Evolutionary conservation across 2,797 vertebrate species (phyloP).

Genomic region (Xiphorhynchus erythropygius): DNA sequence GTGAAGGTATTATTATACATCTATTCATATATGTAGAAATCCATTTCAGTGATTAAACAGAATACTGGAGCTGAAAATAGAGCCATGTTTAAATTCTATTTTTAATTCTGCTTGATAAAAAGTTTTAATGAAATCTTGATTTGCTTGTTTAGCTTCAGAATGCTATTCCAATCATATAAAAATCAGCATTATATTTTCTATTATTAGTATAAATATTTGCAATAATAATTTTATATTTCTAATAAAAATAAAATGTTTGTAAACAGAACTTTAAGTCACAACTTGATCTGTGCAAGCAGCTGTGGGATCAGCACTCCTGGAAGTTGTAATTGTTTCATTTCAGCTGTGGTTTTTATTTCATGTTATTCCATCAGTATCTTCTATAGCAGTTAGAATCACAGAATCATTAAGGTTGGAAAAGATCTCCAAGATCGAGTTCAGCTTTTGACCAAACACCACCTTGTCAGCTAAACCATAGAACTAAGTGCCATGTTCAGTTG

Average conservation of each 20-base stretch:
- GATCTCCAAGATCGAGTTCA: neutral
- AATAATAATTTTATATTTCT: neutral
- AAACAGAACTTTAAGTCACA: neutral
- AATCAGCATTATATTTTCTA: neutral
- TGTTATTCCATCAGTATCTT: neutral
- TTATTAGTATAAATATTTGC: neutral
- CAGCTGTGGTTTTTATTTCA: neutral
- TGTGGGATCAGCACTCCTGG: neutral
- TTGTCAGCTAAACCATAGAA: neutral
- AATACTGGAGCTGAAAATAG: neutral
- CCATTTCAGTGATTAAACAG: neutral
- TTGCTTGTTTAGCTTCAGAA: neutral
- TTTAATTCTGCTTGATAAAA: neutral
- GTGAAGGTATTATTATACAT: neutral
- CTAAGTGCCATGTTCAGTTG: rapidly evolving
- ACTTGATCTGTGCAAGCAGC: neutral
- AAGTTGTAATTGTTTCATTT: neutral
- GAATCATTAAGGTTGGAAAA: neutral
- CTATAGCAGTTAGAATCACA: neutral
- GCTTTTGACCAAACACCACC: neutral
- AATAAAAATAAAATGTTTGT: neutral
- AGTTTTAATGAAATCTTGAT: neutral
- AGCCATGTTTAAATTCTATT: neutral
- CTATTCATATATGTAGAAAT: neutral
- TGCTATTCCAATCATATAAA: neutral